Conservation (phyloP, 1,140 invertebrate genomes). For the Aphelinus atriplicis region DNA sequence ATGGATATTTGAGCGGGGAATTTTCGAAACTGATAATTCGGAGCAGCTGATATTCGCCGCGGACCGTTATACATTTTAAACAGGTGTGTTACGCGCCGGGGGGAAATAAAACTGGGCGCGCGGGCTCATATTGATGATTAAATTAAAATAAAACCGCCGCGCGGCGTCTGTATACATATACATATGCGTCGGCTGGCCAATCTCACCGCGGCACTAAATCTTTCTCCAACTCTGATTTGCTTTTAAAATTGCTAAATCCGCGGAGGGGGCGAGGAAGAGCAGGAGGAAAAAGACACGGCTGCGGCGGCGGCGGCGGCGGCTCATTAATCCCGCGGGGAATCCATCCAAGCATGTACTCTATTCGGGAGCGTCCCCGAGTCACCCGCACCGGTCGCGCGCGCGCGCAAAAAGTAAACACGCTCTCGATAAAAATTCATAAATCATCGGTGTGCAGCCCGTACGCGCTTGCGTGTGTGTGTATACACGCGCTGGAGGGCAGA, state of each 20-base stretch:
- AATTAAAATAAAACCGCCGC: conserved; percentile 33
- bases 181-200: no score
- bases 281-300: no score
- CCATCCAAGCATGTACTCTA: no score
- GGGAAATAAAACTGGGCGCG: conserved; percentile 25
- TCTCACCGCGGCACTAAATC: no score
- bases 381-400: no score
- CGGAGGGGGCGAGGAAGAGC: no score
- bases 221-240: no score
- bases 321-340: no score
- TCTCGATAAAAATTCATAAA: conserved; percentile 30
- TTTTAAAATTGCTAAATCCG: no score
- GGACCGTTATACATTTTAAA: conserved; percentile 25
- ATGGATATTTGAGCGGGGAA: no score
- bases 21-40: not conserved
- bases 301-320: no score
- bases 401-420: not conserved
- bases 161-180: not conserved
- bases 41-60: not conserved
- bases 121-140: conserved; percentile 15
- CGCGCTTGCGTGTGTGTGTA: conserved; percentile 5
- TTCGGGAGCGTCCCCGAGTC: not conserved
- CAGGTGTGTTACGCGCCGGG: conserved; percentile 13
- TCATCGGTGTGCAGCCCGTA: conserved; percentile 3
- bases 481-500: not conserved